Conservation (phyloP, 2,797 vertebrate species). For the Sebastes cheni region DNA sequence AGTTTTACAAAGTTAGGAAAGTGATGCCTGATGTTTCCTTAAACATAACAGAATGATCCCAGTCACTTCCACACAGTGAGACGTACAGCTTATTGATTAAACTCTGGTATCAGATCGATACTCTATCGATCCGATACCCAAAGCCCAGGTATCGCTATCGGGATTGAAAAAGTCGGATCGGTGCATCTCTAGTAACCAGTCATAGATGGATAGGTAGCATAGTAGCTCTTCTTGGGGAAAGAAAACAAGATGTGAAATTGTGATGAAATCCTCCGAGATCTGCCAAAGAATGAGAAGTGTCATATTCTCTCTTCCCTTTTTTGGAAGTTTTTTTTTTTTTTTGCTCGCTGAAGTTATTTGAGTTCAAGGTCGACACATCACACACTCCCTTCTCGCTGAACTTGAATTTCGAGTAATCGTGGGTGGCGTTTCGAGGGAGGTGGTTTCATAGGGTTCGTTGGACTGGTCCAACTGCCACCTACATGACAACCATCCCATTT, state of each 20-base stretch:
- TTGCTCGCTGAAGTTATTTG: not conserved
- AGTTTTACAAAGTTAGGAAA: no score
- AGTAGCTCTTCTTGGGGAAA: not conserved
- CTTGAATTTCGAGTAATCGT: not conserved
- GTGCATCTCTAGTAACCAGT: not conserved
- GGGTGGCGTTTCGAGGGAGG: accelerated
- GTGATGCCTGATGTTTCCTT: no score
- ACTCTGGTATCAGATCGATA: no score
- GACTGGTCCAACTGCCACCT: not conserved
- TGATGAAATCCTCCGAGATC: not conserved
- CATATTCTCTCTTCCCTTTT: not conserved
- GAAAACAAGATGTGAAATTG: not conserved
- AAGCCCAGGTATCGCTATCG: no score
- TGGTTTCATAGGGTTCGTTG: not conserved
- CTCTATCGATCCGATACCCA: no score
- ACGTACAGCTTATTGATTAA: no score
- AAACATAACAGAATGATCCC: no score
- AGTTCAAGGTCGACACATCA: not conserved
- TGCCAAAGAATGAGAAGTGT: not conserved
- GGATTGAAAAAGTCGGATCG: no score
- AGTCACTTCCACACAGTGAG: no score
- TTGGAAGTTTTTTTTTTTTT: not conserved
- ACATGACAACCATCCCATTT: not conserved
- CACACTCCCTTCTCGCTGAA: not conserved
- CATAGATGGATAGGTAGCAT: not conserved